Evolutionary conservation across 2,888 invertebrate genomes (phyloP), one percentile per base, ranked within the genome.

Genomic region (Thereva nobilitata): DNA sequence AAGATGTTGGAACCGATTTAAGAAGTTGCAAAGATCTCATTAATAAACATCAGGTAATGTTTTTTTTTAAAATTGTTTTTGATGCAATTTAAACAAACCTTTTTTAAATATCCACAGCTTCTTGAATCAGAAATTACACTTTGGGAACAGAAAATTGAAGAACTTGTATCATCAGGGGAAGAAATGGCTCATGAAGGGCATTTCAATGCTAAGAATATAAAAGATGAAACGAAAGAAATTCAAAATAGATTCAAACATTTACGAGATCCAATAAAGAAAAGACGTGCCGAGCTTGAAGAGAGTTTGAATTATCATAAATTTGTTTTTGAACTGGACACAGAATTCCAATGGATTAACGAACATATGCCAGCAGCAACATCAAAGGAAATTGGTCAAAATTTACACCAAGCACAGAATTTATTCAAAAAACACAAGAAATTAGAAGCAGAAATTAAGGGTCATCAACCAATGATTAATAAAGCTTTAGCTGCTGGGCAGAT

Each of bases 311-410:
- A 78, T 67, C 95, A 97, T 81, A 95, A 97, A 78, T 96, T 97
- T 80, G 90, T 91, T 2, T 95, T 97, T 74, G 96, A 97, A 76
- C 86, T 97, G 54, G 92, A 94, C 55, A 90, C 91, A 1, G 97
- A 99, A 78, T 84, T 95, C 74, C 95, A 93, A 76, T 99, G 98
- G 98, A 92, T 98, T 71, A 88, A 89, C 45, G 97, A 97, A 79
- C 93, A 95, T 69, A 79, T 89, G 72, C 91, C 93, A 0, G 86
- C 90, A 0, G 95, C 94, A 0, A 84, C 88, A 0, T 90, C 93
- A 0, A 87, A 87, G 9, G 85, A 85, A 38, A 82, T 91, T 35
- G 95, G 95, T 0, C 88, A 90, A 64, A 96, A 93, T 80, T 83
- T 98, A 47, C 91, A 95, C 75, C 95, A 96, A 74, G 95, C 96